phyloP scores from a whole-genome alignment of 2,797 vertebrate genomes.

The Peromyscus eremicus region DNA sequence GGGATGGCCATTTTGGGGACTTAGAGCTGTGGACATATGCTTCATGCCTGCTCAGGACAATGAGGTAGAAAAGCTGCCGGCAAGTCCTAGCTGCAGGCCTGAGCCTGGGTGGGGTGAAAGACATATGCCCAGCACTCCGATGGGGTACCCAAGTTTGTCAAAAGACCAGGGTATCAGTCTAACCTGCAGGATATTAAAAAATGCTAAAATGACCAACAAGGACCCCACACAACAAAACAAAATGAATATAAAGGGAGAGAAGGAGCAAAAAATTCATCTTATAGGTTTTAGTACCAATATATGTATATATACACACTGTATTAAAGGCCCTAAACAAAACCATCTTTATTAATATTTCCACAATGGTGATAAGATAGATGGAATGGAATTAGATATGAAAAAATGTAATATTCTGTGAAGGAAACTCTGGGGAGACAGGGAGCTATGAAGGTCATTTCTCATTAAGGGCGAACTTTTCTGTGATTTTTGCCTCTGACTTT shows the following conservation, averaged over 20 bases:
- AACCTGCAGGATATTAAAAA: constrained; percentile 59
- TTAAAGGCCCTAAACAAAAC: constrained; percentile 69
- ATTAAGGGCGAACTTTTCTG: constrained; percentile 76
- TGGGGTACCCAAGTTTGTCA: background rate
- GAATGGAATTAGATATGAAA: constrained; percentile 82
- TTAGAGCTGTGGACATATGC: background rate
- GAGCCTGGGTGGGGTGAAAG: background rate
- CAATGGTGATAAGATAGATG: constrained; percentile 77
- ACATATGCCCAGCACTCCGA: background rate
- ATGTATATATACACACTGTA: background rate
- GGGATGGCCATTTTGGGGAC: background rate
- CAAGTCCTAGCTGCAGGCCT: background rate
- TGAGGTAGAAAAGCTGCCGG: background rate
- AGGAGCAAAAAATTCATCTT: constrained; percentile 46
- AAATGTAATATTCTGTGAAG: constrained; percentile 81
- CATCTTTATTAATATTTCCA: constrained; percentile 77
- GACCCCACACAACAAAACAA: constrained; percentile 21
- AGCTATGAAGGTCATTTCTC: constrained; percentile 81
- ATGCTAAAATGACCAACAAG: constrained; percentile 61
- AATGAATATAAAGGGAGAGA: background rate
- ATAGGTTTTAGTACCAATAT: constrained; percentile 52
- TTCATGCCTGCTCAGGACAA: background rate
- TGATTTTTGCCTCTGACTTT: constrained; percentile 62
- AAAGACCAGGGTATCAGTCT: constrained; percentile 2
- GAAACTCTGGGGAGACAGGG: constrained; percentile 78